Evolutionary conservation across 2,797 vertebrate species (phyloP), one percentile per base, ranked within the genome.

Genomic region (Tenualosa thibaudeaui): DNA sequence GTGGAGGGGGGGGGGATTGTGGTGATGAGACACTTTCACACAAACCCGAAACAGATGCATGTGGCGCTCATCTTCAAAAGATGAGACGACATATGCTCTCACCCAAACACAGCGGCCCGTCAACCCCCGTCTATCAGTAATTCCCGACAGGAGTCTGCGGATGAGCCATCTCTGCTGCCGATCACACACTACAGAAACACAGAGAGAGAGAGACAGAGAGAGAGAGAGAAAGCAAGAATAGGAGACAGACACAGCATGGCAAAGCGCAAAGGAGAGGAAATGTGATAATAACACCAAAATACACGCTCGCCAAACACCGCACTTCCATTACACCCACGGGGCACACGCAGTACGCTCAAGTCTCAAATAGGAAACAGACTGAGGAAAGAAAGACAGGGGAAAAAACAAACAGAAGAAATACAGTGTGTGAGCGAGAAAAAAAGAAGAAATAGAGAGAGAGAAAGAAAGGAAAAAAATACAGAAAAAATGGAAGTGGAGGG

Each of bases 401-500:
- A 26, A 81, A 75, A 82, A 84, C 17, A 40, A 83, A 62, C 40
- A 84, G 37, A 17, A 51, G 68, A 43, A 37, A 83, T 78, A 87
- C 54, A 54, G 37, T 60, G 68, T 60, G 71, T 83, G 75, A 85
- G 51, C 81, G 51, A 82, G 40, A 6, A 43, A 13, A 6, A 53
- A 6, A 31, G 13, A 81, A 88, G 82, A 83, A 17, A 81, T 51
- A 78, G 22, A 58, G 60, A 56, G 15, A 71, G 81, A 56, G 9
- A 46, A 60, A 56, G 24, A 13, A 40, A 17, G 37, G 40, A 17
- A 43, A 78, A 37, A 78, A 46, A 78, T 26, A 81, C 15, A 43
- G 37, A 43, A 78, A 46, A 65, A 84, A 71, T 82, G 87, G 88
- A 84, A 84, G 84, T 91, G 85, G 89, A 90, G 90, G 91, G 88